A percentile compares a stretch with the other conserved stretches of the same genome.
phyloP scores from a whole-genome alignment of 1,140 invertebrate species.

The Lasioglossum albipes region DNA sequence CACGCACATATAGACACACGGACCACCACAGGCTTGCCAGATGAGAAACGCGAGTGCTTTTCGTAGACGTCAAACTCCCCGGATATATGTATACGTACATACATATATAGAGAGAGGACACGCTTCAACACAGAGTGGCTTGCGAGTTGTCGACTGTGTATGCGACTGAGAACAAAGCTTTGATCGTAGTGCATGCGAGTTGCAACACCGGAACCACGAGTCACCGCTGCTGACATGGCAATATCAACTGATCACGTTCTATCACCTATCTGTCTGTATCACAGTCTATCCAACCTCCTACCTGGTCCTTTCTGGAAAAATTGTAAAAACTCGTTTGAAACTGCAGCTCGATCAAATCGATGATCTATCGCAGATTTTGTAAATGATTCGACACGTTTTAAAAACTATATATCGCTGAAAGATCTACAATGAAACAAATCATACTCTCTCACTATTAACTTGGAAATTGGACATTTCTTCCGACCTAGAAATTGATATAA shows the following conservation, averaged over 20 bases:
- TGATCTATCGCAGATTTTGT: too few species aligned
- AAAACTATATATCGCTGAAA: too few species aligned
- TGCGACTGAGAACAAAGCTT: slow-evolving; percentile 56
- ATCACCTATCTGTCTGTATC: too few species aligned
- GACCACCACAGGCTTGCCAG: not conserved
- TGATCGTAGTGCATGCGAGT: slow-evolving; percentile 61
- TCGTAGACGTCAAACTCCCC: slow-evolving; percentile 14
- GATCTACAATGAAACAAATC: too few species aligned
- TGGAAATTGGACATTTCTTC: too few species aligned
- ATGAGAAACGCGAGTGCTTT: slow-evolving; percentile 39
- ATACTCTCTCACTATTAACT: too few species aligned
- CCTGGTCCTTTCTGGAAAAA: too few species aligned
- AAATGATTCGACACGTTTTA: too few species aligned
- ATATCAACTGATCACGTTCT: not conserved
- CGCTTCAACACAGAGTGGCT: slow-evolving; percentile 33
- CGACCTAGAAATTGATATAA: too few species aligned
- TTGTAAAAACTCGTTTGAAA: too few species aligned
- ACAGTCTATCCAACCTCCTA: too few species aligned
- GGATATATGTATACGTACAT: not conserved
- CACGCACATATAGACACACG: not conserved
- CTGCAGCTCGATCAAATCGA: too few species aligned
- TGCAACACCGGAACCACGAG: slow-evolving; percentile 46
- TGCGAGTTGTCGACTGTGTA: slow-evolving; percentile 50
- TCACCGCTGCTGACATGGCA: slow-evolving; percentile 26
- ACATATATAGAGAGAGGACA: not conserved